phyloP scores from a whole-genome alignment of 2,797 vertebrate species.

The Carduelis carduelis region DNA sequence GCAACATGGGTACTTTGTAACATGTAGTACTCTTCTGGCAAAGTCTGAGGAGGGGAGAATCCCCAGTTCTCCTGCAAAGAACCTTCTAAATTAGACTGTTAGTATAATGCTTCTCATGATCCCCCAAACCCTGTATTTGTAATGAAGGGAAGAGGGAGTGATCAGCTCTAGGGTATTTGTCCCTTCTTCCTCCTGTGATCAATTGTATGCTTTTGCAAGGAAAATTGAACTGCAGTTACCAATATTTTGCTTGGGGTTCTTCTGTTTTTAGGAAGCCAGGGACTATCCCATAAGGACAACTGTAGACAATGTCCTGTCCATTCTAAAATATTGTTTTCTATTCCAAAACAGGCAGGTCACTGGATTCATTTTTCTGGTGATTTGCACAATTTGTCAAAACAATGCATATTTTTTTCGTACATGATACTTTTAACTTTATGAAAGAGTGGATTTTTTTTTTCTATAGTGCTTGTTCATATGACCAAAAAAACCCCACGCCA shows the following conservation, averaged over 20 bases:
- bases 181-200: not conserved
- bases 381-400: not conserved
- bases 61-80: not conserved
- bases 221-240: not conserved
- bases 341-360: not conserved
- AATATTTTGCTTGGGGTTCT: not conserved
- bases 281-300: not conserved
- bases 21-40: not conserved
- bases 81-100: not conserved
- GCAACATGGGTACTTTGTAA: not conserved
- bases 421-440: not conserved
- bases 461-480: not conserved
- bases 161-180: not conserved
- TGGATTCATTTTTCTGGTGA: not conserved
- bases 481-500: rapidly evolving
- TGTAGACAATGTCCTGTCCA: not conserved
- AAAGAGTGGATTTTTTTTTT: not conserved
- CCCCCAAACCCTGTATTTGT: not conserved
- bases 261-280: not conserved
- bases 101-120: not conserved
- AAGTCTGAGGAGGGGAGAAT: not conserved
- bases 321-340: not conserved
- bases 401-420: not conserved
- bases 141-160: not conserved
- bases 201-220: not conserved